Conservation (phyloP, 2,888 invertebrate genomes). For the Lepidonotus clava region DNA sequence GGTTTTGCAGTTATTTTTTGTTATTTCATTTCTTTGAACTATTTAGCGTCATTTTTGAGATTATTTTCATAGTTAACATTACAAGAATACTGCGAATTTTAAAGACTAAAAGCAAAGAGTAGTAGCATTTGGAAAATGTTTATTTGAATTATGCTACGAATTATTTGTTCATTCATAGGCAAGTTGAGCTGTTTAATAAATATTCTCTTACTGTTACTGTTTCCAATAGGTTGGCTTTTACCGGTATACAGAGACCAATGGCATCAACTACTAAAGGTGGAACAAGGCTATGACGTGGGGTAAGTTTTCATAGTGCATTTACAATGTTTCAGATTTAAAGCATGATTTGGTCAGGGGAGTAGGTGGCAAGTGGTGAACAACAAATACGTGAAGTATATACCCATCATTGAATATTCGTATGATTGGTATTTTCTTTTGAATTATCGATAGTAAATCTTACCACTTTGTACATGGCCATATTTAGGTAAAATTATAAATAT, state of each 20-base stretch:
- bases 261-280: conserved; percentile 86
- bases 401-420: no score
- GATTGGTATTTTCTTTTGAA: background rate
- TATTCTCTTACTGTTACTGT: background rate
- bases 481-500: background rate
- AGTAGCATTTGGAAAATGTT: no score
- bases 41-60: no score
- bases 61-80: no score
- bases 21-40: no score
- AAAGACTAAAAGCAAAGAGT: no score
- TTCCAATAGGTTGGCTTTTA: conserved; percentile 83
- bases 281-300: conserved; percentile 87
- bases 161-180: background rate
- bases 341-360: no score
- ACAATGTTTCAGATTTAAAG: background rate
- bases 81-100: no score
- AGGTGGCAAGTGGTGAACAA: no score
- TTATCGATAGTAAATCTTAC: background rate
- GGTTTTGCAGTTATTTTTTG: no score
- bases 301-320: conserved; percentile 74
- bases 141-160: background rate
- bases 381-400: no score
- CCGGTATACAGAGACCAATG: conserved; percentile 86
- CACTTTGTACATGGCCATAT: background rate
- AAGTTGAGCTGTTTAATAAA: background rate